Evolutionary conservation across 2,888 invertebrate species (phyloP).

Genomic region (Pecten maximus): DNA sequence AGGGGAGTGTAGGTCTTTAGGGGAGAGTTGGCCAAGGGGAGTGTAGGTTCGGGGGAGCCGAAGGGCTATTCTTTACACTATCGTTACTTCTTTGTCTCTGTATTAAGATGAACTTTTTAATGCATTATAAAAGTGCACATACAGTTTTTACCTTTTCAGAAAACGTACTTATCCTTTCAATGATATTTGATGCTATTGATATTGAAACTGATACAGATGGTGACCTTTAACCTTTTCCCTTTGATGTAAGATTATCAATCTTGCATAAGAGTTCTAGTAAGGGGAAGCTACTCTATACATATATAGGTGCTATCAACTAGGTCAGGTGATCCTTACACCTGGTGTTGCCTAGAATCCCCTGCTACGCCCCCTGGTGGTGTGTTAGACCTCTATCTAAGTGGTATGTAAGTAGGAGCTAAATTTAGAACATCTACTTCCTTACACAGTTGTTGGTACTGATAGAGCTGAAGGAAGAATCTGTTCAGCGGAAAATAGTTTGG

Average conservation of each 20-base stretch:
- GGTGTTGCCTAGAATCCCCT: not conserved
- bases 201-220: not conserved
- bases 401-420: not conserved
- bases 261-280: not conserved
- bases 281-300: not conserved
- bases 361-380: constrained; percentile 24
- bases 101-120: no score
- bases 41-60: not conserved
- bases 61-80: no score
- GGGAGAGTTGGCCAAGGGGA: not conserved
- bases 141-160: not conserved
- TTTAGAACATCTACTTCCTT: not conserved
- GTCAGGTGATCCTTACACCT: constrained; percentile 19
- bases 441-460: constrained; percentile 4
- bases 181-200: not conserved
- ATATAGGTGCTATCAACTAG: not conserved
- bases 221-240: not conserved
- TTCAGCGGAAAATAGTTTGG: not conserved
- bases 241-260: not conserved
- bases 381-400: constrained; percentile 13
- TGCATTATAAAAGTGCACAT: no score
- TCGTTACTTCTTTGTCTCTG: no score
- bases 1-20: not conserved
- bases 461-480: not conserved
- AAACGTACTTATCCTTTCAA: not conserved